phyloP scores from a whole-genome alignment of 1,140 invertebrate species.

The Leucophenga varia region DNA sequence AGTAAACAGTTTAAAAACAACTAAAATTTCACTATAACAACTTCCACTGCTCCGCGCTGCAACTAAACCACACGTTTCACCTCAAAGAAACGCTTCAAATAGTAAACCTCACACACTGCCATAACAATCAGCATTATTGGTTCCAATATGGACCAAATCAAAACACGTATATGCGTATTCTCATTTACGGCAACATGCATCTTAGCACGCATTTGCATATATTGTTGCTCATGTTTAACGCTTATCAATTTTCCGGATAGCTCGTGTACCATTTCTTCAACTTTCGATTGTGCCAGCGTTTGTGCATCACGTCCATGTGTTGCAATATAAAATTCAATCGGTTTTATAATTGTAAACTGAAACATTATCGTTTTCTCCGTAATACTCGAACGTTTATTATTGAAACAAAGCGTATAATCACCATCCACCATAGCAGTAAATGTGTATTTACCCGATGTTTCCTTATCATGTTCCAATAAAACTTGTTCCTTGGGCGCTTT shows the following conservation, averaged over 20 bases:
- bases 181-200: constrained; percentile 22
- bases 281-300: constrained; percentile 20
- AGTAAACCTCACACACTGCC: constrained; percentile 27
- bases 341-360: constrained; percentile 21
- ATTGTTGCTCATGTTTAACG: constrained; percentile 32
- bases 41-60: too few species aligned
- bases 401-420: constrained; percentile 26
- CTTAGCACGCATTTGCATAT: constrained; percentile 34
- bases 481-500: constrained; percentile 10
- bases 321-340: constrained; percentile 19
- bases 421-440: constrained; percentile 24
- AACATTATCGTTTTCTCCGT: constrained; percentile 41
- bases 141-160: constrained; percentile 29
- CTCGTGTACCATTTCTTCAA: constrained; percentile 22
- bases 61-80: constrained; percentile 31
- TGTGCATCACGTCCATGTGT: constrained; percentile 16
- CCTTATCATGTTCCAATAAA: constrained; percentile 10
- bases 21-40: too few species aligned
- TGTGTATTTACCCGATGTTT: constrained; percentile 26
- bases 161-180: constrained; percentile 26
- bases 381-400: constrained; percentile 31
- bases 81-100: constrained; percentile 41
- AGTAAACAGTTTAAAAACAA: too few species aligned
- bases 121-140: constrained; percentile 23
- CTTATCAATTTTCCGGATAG: constrained; percentile 17